phyloP scores from a whole-genome alignment of 2,113 vertebrate genomes.

The Saccopteryx bilineata region DNA sequence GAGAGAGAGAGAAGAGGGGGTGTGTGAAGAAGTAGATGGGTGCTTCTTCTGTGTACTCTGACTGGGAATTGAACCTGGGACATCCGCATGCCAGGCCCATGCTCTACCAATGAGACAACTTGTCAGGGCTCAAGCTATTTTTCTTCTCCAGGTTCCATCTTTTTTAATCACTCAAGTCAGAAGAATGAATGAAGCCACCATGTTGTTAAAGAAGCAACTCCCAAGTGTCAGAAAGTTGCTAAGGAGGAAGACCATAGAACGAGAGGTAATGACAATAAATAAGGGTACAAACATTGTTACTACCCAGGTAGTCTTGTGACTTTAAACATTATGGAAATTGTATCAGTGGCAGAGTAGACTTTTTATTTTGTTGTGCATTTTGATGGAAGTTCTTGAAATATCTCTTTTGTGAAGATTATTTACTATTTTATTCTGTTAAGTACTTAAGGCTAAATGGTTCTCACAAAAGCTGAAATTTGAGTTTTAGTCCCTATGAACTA shows the following conservation, averaged over 20 bases:
- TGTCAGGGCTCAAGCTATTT: neutral
- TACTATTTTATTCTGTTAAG: neutral
- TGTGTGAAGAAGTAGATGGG: no score
- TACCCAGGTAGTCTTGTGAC: neutral
- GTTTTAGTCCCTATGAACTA: neutral
- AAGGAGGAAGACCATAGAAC: conserved; percentile 91
- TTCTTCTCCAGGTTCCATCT: conserved; percentile 91
- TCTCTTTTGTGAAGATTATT: neutral
- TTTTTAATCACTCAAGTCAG: conserved; percentile 96
- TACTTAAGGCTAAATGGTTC: neutral
- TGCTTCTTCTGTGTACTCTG: no score
- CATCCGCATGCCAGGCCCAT: no score
- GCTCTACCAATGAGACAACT: no score
- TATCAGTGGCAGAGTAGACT: neutral
- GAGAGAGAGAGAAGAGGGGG: no score
- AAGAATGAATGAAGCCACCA: conserved; percentile 94
- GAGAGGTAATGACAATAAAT: conserved; percentile 87
- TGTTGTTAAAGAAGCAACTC: conserved; percentile 88
- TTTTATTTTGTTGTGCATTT: neutral
- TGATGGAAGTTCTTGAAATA: neutral
- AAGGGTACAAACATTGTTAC: neutral
- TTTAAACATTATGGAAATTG: neutral
- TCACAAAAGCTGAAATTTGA: neutral
- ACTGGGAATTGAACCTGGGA: no score
- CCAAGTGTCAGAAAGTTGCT: conserved; percentile 91